Evolutionary conservation across 2,113 vertebrate genomes (phyloP), one percentile per base, ranked within the genome.

Genomic region (Hydropotes inermis): DNA sequence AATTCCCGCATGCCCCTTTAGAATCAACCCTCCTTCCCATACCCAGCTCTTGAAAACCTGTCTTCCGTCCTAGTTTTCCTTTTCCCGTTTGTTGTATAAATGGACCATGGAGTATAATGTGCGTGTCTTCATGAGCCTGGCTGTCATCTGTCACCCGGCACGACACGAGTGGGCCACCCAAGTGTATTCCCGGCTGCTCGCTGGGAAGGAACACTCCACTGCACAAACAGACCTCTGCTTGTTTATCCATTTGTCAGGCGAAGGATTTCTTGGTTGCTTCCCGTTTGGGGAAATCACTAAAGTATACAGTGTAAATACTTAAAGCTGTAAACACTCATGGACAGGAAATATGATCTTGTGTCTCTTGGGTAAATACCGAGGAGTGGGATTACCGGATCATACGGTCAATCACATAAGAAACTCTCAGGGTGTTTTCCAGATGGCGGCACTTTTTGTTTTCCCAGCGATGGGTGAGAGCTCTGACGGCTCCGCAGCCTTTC

Each of bases 131-230:
- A 6, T 15, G 43, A 30, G 57, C 25, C 81, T 70, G 30, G 61
- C 64, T 70, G 30, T 50, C 64, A 30, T 33, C 81, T 7, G 19
- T 27, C n/a, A 7, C 13, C 21, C 39, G 4, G n/a, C 21, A 4
- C 1, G 36, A 36, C 0, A 10, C 10, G 5, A 3, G 43, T 1
- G 2, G 3, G 0, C 2, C 3, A 0, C 70, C 17, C 12, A 12
- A 14, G 36, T 76, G 33, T 6, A 11, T 7, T 1, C 55, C 3
- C 1, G 5, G 12, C 17, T 30, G 25, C 36, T 54, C 39, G 15
- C 33, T 4, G 25, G 2, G 19, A 1, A 19, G 25, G 5, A 25
- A 39, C 0, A 5, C 5, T 23, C 64, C 25, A 16, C 0, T 0
- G 6, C 1, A 17, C 0, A 17, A 19, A 43, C 19, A 6, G 1